Evolutionary conservation across 2,113 vertebrate species (phyloP).

Genomic region (Strix uralensis): DNA sequence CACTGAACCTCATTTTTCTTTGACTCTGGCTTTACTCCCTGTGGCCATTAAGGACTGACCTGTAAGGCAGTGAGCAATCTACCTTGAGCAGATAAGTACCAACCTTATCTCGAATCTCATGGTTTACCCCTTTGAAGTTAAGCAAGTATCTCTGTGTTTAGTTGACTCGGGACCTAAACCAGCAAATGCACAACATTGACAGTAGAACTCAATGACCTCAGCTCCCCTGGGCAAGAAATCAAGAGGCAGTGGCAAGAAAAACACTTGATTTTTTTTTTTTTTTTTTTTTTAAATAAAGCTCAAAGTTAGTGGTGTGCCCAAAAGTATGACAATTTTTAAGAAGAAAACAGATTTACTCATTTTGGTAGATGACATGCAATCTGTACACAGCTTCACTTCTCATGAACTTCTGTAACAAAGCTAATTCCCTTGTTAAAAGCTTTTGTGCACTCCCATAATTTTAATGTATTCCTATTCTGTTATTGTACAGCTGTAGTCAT

Average conservation of each 20-base stretch:
- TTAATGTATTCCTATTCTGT: background rate
- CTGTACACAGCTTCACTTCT: background rate
- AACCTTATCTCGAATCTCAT: background rate
- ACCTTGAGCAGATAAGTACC: background rate
- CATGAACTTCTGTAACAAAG: background rate
- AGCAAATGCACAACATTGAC: background rate
- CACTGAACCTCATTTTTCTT: background rate
- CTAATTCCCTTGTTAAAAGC: background rate
- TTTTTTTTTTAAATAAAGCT: background rate
- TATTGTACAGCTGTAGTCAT: background rate
- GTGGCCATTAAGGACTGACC: background rate
- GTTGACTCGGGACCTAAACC: background rate
- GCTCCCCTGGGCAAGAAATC: background rate
- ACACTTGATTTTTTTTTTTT: background rate
- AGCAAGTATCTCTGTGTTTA: background rate
- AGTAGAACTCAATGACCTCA: background rate
- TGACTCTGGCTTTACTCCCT: slow-evolving; percentile 5
- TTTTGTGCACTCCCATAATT: background rate
- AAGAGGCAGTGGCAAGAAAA: background rate
- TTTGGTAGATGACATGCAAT: background rate
- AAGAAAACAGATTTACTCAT: background rate
- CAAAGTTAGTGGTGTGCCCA: background rate
- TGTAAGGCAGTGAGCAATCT: background rate
- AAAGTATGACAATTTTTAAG: background rate
- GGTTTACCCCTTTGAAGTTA: slow-evolving; percentile 3